Percentiles rank a stretch among this genome's conserved stretches.
These are phyloP conservation scores for Tarsius wallacei DNA, from an alignment of 2,797 vertebrate genomes.

Conservation along the genomic window DNA sequence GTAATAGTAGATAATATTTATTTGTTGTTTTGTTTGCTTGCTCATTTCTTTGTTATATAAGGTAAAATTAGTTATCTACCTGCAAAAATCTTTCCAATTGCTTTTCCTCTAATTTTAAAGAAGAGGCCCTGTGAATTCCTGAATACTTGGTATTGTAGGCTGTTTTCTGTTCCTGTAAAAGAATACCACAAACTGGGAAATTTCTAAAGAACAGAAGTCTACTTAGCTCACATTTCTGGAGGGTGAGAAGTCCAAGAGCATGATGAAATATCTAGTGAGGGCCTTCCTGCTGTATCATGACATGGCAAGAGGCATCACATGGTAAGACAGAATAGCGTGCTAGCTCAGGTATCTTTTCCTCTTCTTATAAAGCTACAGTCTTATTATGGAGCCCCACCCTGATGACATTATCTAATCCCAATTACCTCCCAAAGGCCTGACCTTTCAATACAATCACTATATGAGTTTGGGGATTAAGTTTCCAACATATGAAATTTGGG, in stretches of 20 bases:
- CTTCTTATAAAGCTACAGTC: background rate
- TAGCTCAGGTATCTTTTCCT: background rate
- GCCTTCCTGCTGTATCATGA: background rate
- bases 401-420: background rate
- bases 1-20: background rate
- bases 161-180: background rate
- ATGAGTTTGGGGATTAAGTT: background rate
- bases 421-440: background rate
- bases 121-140: background rate
- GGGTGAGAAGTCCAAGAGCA: background rate
- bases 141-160: background rate
- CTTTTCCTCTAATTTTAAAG: background rate
- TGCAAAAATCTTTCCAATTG: background rate
- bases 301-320: background rate
- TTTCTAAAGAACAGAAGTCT: background rate
- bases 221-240: background rate
- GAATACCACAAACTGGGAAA: background rate
- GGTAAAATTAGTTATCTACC: background rate
- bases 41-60: conserved; percentile 38
- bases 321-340: background rate
- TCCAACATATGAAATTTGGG: background rate
- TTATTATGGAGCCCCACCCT: background rate
- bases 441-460: background rate
- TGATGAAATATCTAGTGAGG: background rate
- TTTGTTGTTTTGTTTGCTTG: background rate